Base-by-base conservation (phyloP, 2,113 vertebrate genomes). In the Xenotilapia leptura region DNA sequence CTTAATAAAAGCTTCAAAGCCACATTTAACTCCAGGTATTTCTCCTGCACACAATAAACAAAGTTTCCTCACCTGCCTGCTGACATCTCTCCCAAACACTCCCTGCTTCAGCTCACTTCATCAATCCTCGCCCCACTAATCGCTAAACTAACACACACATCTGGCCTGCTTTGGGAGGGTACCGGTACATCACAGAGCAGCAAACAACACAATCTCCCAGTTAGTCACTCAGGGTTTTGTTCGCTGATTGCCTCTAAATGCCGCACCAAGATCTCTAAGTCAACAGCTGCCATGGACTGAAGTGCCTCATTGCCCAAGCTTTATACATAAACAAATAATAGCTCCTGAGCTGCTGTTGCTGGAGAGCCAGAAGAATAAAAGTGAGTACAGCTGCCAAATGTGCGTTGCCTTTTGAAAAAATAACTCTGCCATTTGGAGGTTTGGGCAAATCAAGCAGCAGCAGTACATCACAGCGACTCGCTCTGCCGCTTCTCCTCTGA, bases 101-200 rank as follows among this genome's bases (percentile, higher is more conserved):
- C 15, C 36, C 19, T 15, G 13, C 70, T 33, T 83, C 5, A 51
- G 58, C 33, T 47, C 31, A 83, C 65, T 70, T 80, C 26, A 87
- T 90, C 88, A 38, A 33, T 79, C 54, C 6, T 5, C 9, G 15
- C 56, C 70, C 28, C 4, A 45, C 79, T 85, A 88, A 90, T 88
- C 79, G 10, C 90, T 87, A 54, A 90, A 77, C 81, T n/a, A 88
- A 93, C 85, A 86, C 51, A n/a, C 28, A 90, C 93, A 88, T 92
- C 82, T 88, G 88, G 81, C 40, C 70, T 36, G 53, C 7, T 79
- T 45, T 33, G 1, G 85, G 28, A 58, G 5, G 38, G 9, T 28
- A 54, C 85, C 54, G 49, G 79, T 70, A 88, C 49, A 88, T 77
- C 65, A 47, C 53, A 88, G 58, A 68, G 80, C 60, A 79, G 58